These are phyloP conservation scores for Malacoctenus gilli DNA, from an alignment of 2,797 vertebrate genomes.

Conservation along the genomic window DNA sequence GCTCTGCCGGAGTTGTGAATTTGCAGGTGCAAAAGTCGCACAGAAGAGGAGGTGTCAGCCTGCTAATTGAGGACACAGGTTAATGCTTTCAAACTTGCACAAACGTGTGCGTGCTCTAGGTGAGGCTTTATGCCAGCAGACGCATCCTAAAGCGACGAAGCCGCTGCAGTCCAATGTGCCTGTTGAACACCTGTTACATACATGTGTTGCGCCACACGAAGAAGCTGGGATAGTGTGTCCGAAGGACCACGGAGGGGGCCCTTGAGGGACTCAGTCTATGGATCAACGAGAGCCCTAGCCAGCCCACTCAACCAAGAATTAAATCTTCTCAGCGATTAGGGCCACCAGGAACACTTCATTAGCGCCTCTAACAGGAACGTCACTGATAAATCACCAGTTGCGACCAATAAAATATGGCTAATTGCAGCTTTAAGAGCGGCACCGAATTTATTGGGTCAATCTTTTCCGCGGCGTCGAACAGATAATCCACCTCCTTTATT, in stretches of 20 bases:
- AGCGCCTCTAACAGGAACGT: conserved; percentile 2
- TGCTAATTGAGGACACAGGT: background rate
- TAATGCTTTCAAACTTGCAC: background rate
- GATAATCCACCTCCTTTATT: conserved; percentile 28
- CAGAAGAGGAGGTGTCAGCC: background rate
- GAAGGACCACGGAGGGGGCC: no score
- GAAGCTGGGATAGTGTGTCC: no score
- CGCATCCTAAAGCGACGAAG: no score
- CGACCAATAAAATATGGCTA: conserved; percentile 29
- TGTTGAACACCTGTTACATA: background rate
- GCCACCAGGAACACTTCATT: conserved; percentile 18
- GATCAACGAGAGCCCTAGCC: background rate
- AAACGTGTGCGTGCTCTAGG: no score
- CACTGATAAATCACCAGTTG: conserved; percentile 9
- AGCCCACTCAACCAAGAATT: no score
- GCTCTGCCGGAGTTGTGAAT: background rate
- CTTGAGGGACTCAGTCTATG: no score
- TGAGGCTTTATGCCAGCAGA: no score
- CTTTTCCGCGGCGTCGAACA: conserved; percentile 17
- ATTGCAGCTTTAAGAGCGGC: conserved; percentile 23
- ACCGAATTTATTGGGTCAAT: background rate
- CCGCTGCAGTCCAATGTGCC: background rate
- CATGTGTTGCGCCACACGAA: background rate
- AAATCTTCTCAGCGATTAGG: conserved; percentile 8
- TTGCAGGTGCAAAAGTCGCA: background rate